These are phyloP conservation scores for Harlomillsia oculata DNA, from an alignment of 1,140 invertebrate genomes.

Conservation along the genomic window DNA sequence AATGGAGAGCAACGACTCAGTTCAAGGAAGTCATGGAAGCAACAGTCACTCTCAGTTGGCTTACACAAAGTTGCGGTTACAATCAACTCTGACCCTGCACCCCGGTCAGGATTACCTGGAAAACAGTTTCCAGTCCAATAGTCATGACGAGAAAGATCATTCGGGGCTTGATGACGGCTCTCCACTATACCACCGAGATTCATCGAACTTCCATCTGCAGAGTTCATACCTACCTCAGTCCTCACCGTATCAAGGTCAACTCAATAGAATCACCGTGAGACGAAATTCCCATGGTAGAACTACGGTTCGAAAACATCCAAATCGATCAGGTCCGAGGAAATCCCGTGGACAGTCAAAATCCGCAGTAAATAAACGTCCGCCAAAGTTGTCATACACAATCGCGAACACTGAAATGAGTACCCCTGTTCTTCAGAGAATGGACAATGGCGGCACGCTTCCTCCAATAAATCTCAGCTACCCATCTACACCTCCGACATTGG, in stretches of 20 bases:
- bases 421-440: constrained; percentile 1
- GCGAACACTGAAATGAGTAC: neutral
- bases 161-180: too few species aligned
- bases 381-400: neutral
- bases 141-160: too few species aligned
- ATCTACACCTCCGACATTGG: constrained; percentile 1
- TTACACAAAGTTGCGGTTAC: neutral
- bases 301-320: neutral
- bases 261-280: too few species aligned
- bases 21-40: too few species aligned
- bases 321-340: neutral
- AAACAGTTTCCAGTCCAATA: too few species aligned
- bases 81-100: neutral
- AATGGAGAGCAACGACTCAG: too few species aligned
- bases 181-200: too few species aligned
- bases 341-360: too few species aligned
- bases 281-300: neutral
- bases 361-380: neutral
- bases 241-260: too few species aligned
- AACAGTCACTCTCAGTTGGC: neutral
- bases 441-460: neutral
- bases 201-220: too few species aligned
- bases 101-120: too few species aligned
- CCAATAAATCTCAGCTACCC: neutral
- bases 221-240: too few species aligned